Base-by-base conservation (phyloP, 2,113 vertebrate genomes). In the Engystomops pustulosus region DNA sequence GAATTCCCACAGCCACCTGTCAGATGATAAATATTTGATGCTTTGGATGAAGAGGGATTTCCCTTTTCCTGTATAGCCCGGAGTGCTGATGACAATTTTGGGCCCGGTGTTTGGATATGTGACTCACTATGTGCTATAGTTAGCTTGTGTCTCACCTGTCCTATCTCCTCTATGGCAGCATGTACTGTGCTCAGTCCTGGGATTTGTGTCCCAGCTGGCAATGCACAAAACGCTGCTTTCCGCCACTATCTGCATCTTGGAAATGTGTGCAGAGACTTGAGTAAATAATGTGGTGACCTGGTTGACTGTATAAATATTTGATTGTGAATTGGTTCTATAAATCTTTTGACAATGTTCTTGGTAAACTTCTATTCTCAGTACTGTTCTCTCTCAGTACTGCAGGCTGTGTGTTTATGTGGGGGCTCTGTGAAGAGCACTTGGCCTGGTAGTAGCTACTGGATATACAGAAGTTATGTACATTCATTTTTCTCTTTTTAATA, bases 261-360 rank as follows among this genome's bases (percentile, higher is more conserved):
- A 77, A 53, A 41, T 53, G 45, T 84, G 44, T 77, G 30, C 41
- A 27, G 51, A 49, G 36, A 38, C 44, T 77, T 77, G 18, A 49
- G 72, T 77, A 77, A 84, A 77, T 68, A 84, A 11, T 23, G 44
- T 25, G 23, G 12, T 38, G 67, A 60, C 51, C 62, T 74, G 30
- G 55, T 76, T 45, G 53, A 27, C 74, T 77, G 23, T 84, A 49
- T 84, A 84, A 84, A 84, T 84, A 77, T 84, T 84, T 84, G 60
- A 68, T 38, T 41, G 36, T 14, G 2, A 23, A 4, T 67, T 67
- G 27, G 20, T 78, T 27, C 20, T 44, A 62, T 78, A 78, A 84
- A 53, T 60, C 32, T 51, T 32, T 76, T 68, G 44, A 67, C 44
- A 44, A 62, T 75, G 18, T 23, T 4, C 67, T 75, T 75, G n/a